A percentile compares a stretch with the other conserved stretches of the same genome.
Evolutionary conservation across 2,113 vertebrate species (phyloP).

Genomic region (Pteropus alecto): DNA sequence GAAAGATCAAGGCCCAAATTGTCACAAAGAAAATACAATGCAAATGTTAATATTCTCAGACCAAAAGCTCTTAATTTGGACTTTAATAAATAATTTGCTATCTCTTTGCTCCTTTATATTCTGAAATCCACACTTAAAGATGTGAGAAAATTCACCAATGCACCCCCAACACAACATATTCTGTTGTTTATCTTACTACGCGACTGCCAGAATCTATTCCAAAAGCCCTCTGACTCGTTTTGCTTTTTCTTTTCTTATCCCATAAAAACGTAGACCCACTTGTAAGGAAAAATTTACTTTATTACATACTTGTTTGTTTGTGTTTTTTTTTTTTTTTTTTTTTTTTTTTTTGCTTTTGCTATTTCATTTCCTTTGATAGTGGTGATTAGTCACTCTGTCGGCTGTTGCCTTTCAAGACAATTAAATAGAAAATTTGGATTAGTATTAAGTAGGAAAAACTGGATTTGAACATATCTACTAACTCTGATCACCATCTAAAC

Average conservation of each 20-base stretch:
- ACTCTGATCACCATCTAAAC: background rate
- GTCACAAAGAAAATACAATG: slow-evolving; percentile 76
- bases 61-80: slow-evolving; percentile 80
- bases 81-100: slow-evolving; percentile 76
- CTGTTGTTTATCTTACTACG: background rate
- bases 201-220: slow-evolving; percentile 63
- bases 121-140: slow-evolving; percentile 70
- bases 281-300: background rate
- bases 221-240: background rate
- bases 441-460: background rate
- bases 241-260: background rate
- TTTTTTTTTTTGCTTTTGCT: background rate
- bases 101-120: slow-evolving; percentile 73
- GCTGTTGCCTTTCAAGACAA: background rate
- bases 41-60: slow-evolving; percentile 71
- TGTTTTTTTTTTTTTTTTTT: background rate
- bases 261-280: background rate
- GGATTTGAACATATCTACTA: background rate
- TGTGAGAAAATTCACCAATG: slow-evolving; percentile 52
- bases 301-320: background rate
- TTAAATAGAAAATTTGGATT: background rate
- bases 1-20: slow-evolving; percentile 79
- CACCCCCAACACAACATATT: background rate
- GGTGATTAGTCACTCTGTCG: background rate
- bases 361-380: background rate